phyloP scores from a whole-genome alignment of 1,140 invertebrate genomes.

The Lerema accius region DNA sequence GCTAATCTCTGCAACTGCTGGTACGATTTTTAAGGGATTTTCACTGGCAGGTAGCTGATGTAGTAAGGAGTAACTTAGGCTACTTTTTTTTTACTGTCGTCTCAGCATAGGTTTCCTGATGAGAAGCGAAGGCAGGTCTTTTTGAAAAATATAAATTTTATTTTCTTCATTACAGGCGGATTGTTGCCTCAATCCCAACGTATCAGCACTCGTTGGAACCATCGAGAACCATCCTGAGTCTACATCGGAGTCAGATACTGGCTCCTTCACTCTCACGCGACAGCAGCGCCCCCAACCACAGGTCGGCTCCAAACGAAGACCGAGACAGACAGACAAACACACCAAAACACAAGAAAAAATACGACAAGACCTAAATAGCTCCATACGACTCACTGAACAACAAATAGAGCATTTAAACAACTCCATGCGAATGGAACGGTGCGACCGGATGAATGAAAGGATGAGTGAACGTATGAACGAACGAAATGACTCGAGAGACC shows the following conservation, averaged over 20 bases:
- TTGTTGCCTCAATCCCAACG: conserved; percentile 73
- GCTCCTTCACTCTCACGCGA: conserved; percentile 67
- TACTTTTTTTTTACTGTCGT: too few relatives aligned
- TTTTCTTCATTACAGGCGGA: conserved; percentile 60
- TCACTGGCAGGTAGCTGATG: too few relatives aligned
- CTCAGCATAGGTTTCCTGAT: too few relatives aligned
- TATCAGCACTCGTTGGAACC: conserved; percentile 74
- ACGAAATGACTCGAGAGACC: conserved; percentile 34
- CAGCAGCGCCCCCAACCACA: conserved; percentile 72
- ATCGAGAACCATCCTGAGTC: conserved; percentile 79
- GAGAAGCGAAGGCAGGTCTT: too few relatives aligned
- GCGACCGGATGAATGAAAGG: conserved; percentile 51
- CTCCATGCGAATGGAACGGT: conserved; percentile 38
- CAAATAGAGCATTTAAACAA: conserved; percentile 57
- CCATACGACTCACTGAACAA: conserved; percentile 61
- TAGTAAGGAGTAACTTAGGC: too few relatives aligned
- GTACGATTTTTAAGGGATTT: too few relatives aligned
- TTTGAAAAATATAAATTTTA: too few relatives aligned
- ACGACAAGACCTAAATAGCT: conserved; percentile 57
- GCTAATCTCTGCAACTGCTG: too few relatives aligned
- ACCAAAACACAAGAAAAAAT: conserved; percentile 57
- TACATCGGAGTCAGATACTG: conserved; percentile 77
- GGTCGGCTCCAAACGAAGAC: conserved; percentile 67
- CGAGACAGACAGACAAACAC: conserved; percentile 59
- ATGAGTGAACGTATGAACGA: conserved; percentile 32